Evolutionary conservation across 2,888 invertebrate species (phyloP).

Genomic region (Polydrusus cervinus): DNA sequence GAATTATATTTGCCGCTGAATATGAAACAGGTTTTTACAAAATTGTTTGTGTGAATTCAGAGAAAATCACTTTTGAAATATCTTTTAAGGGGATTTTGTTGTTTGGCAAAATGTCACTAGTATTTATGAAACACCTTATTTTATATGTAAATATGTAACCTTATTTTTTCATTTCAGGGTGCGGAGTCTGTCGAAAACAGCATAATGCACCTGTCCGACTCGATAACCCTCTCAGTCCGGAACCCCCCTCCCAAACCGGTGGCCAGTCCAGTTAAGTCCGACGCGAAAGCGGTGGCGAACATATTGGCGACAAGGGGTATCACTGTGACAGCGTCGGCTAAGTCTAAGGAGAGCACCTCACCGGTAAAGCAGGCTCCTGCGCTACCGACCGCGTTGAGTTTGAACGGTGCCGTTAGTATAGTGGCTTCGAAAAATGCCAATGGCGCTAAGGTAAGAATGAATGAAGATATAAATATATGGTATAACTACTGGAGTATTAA

Average conservation of each 20-base stretch:
- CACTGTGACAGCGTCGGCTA: conserved; percentile 81
- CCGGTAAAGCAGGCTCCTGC: conserved; percentile 64
- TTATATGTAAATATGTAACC: background rate
- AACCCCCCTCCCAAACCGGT: conserved; percentile 69
- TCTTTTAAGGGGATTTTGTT: no score
- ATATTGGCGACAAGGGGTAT: conserved; percentile 85
- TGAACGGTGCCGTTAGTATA: conserved; percentile 78
- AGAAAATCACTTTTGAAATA: no score
- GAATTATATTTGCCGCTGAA: no score
- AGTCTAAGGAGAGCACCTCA: conserved; percentile 64
- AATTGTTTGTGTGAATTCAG: no score
- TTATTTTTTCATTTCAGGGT: conserved; percentile 57
- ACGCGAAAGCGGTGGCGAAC: conserved; percentile 84
- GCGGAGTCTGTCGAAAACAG: conserved; percentile 71
- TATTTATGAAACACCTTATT: no score
- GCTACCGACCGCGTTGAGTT: conserved; percentile 73
- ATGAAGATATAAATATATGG: background rate
- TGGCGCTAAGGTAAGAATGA: conserved; percentile 57
- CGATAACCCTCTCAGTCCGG: conserved; percentile 79
- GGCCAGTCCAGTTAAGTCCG: conserved; percentile 75
- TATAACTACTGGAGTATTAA: no score
- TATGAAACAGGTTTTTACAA: no score
- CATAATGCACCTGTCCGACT: conserved; percentile 81
- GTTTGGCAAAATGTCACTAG: no score
- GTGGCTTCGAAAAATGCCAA: conserved; percentile 71